Evolutionary conservation across 1,140 invertebrate genomes (phyloP), one percentile per base, ranked within the genome.

Genomic region (Monochamus saltuarius): DNA sequence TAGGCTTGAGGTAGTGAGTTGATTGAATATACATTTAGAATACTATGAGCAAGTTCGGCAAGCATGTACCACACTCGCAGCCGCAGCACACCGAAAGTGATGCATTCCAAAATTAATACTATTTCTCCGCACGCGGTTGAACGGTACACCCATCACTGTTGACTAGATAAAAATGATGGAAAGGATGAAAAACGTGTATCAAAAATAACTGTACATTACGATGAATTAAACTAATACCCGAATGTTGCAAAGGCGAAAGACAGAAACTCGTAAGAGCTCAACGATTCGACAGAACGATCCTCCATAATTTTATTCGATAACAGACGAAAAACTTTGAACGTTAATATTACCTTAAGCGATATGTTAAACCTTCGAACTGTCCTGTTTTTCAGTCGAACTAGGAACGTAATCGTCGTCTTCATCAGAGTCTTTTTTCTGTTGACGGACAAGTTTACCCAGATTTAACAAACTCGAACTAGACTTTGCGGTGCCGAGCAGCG

Each of bases 401-500:
- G 34, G 53, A 40, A 45, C 22, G 45, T 45, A 43, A 14, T 56
- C 53, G 35, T 56, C 53, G 13, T 56, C 53, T 4, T 56, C 53
- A 2, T 56, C 53, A 43, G 53, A 56, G 19, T 56, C 53, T 14
- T 34, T 35, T 19, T 46, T 10, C 53, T 56, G 13, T 42, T 35
- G 14, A 56, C 53, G 19, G 19, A 39, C 16, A 45, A 42, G 39
- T 11, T 13, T 13, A 1, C n/a, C 16, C 6, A 42, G 39, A 42
- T 42, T 42, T 42, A 13, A 42, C 16, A 42, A 13, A 40, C 38
- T 14, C 14, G 2, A 13, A 42, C 16, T 16, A 11, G 16, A 42
- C n/a, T 42, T 42, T 7, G 14, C 43, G 42, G 55, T 17, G 13
- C 70, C 70, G 29, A 75, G 57, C 4, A 75, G 61, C 3, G 74